A percentile compares a stretch with the other conserved stretches of the same genome.
phyloP scores from a whole-genome alignment of 2,797 vertebrate species.

The Agapornis canus region DNA sequence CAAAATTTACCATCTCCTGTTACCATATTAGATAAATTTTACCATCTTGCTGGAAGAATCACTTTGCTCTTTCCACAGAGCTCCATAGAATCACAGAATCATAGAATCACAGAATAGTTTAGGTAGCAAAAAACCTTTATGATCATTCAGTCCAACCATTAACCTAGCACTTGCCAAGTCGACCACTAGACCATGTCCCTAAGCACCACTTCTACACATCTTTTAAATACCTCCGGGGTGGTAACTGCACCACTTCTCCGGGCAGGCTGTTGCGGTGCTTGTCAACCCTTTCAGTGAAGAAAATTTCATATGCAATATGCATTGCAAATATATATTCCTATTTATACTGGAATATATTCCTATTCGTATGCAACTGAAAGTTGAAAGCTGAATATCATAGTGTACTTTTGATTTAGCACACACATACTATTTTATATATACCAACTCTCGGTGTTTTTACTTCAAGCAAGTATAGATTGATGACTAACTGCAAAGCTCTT shows the following conservation, averaged over 20 bases:
- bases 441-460: neutral
- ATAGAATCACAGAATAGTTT: neutral
- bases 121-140: neutral
- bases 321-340: neutral
- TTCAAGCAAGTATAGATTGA: conserved; percentile 10
- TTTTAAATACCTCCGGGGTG: neutral
- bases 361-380: neutral
- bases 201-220: rapidly evolving
- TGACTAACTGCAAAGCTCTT: conserved; percentile 6
- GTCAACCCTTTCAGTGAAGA: neutral
- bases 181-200: neutral
- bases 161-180: neutral
- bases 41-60: neutral
- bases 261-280: neutral
- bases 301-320: neutral
- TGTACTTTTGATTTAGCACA: conserved; percentile 7
- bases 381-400: neutral
- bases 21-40: neutral
- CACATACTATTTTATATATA: neutral
- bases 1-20: neutral
- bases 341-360: neutral
- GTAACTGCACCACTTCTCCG: neutral
- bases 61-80: neutral
- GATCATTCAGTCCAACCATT: neutral
- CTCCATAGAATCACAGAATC: neutral